These are phyloP conservation scores for Actenoides hombroni DNA, from an alignment of 2,113 vertebrate species.

Conservation along the genomic window DNA sequence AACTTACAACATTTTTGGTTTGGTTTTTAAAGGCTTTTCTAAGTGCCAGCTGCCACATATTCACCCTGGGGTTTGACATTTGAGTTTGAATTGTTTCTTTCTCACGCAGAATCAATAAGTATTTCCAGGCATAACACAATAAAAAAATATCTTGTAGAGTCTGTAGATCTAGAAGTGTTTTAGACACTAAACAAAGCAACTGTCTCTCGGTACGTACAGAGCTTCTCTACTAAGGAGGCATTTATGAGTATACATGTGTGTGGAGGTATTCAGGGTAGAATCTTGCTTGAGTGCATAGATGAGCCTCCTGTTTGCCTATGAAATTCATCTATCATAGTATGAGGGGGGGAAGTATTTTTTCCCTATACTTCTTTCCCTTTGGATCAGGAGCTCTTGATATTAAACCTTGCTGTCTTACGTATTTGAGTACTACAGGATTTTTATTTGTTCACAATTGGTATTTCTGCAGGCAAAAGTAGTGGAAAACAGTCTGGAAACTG, in stretches of 20 bases:
- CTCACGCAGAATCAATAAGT: constrained; percentile 49
- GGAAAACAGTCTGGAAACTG: constrained; percentile 67
- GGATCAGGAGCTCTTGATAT: neutral
- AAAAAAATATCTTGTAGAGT: constrained; percentile 11
- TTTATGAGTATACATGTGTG: neutral
- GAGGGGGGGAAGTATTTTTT: neutral
- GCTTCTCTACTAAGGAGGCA: neutral
- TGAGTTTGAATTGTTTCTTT: constrained; percentile 54
- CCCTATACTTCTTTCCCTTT: neutral
- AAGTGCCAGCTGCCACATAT: constrained; percentile 52
- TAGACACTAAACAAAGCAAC: neutral
- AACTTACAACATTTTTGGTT: neutral
- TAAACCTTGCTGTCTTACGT: neutral
- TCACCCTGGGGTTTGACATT: constrained; percentile 47
- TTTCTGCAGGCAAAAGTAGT: constrained; percentile 79
- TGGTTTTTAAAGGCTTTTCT: constrained; percentile 36
- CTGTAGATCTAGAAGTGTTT: neutral
- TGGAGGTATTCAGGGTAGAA: neutral
- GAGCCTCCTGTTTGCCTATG: neutral
- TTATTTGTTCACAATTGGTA: neutral
- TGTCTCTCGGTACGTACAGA: neutral
- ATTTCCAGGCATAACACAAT: constrained; percentile 47
- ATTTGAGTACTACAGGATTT: neutral
- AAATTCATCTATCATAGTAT: neutral
- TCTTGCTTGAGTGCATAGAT: neutral